Conservation (phyloP, 2,797 vertebrate genomes). For the Melopsittacus undulatus region DNA sequence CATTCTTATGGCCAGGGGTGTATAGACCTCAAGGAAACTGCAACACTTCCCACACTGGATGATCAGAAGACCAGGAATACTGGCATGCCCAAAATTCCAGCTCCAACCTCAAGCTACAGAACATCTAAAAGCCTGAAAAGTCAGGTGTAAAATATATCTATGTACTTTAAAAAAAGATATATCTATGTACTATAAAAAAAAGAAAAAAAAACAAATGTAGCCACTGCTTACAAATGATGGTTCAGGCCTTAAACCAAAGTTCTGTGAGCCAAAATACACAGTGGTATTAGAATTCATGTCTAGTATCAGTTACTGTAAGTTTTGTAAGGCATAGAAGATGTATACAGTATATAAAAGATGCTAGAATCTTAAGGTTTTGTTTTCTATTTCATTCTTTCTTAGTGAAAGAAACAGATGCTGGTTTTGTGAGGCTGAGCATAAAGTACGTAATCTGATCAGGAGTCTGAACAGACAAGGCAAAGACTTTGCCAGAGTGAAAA, state of each 20-base stretch:
- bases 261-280: not conserved
- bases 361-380: not conserved
- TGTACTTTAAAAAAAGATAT: not conserved
- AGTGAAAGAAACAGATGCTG: not conserved
- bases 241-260: not conserved
- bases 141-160: not conserved
- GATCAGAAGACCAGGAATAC: fast-evolving
- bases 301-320: not conserved
- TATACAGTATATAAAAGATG: not conserved
- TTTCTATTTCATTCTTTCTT: not conserved
- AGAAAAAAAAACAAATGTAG: not conserved
- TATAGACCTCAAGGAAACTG: not conserved
- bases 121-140: not conserved
- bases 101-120: not conserved
- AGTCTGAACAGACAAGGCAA: not conserved
- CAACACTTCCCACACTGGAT: not conserved
- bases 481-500: not conserved
- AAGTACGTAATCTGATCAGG: not conserved
- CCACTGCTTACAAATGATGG: not conserved
- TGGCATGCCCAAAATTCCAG: not conserved
- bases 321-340: not conserved
- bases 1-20: not conserved
- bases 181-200: not conserved
- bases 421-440: not conserved
- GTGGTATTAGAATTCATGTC: not conserved